Conservation (phyloP, 2,797 vertebrate species). For the Lophius americanus region DNA sequence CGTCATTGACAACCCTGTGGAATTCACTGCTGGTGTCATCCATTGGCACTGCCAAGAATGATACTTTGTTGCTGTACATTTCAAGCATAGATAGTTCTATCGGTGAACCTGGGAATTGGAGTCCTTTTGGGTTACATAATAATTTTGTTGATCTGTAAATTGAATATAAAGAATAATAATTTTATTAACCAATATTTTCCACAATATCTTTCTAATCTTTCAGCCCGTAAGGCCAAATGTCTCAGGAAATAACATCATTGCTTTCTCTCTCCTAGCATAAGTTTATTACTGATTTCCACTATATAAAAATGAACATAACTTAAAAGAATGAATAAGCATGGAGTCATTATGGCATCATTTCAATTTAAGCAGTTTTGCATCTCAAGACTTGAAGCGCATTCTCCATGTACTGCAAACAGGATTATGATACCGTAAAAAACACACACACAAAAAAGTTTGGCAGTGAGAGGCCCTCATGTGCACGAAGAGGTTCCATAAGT, state of each 20-base stretch:
- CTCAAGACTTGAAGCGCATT: too few species aligned
- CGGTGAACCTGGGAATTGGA: too few species aligned
- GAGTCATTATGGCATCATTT: too few species aligned
- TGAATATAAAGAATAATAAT: background rate
- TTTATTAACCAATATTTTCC: background rate
- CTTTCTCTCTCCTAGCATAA: background rate
- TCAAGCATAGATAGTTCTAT: too few species aligned
- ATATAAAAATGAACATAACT: background rate
- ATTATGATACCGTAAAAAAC: too few species aligned
- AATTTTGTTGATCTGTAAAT: background rate
- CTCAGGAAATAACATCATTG: background rate
- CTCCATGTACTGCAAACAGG: too few species aligned
- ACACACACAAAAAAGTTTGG: too few species aligned
- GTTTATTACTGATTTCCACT: background rate
- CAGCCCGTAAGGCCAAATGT: background rate
- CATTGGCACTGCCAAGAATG: background rate
- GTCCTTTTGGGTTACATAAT: background rate
- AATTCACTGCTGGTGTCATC: background rate
- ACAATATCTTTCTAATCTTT: background rate
- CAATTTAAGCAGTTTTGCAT: too few species aligned
- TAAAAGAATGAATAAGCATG: background rate
- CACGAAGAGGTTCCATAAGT: too few species aligned
- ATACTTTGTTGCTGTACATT: background rate
- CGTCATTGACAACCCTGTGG: background rate
- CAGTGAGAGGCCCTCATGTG: too few species aligned